These are phyloP conservation scores for Erannis defoliaria DNA, from an alignment of 2,888 invertebrate species.

Conservation along the genomic window DNA sequence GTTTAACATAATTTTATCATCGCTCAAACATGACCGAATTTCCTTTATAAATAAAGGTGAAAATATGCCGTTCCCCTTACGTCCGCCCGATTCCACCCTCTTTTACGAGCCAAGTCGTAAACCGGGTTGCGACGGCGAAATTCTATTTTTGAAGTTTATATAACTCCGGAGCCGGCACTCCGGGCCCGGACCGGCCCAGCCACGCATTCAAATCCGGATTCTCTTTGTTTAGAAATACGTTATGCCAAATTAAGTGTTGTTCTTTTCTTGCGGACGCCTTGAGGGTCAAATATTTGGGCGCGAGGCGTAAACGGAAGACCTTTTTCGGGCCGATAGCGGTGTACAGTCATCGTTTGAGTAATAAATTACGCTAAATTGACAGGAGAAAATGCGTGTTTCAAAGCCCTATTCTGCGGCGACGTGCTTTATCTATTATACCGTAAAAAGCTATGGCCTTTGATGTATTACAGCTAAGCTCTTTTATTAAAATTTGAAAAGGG, in stretches of 20 bases:
- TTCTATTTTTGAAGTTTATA: slow-evolving; percentile 79
- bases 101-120: slow-evolving; percentile 74
- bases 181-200: slow-evolving; percentile 49
- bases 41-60: slow-evolving; percentile 68
- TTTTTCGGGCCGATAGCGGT: slow-evolving; percentile 50
- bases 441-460: slow-evolving; percentile 48
- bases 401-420: slow-evolving; percentile 52
- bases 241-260: slow-evolving; percentile 48
- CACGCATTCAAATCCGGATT: slow-evolving; percentile 64
- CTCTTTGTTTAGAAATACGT: slow-evolving; percentile 60
- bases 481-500: slow-evolving; percentile 29
- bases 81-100: slow-evolving; percentile 57
- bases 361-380: slow-evolving; percentile 67
- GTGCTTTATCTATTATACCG: slow-evolving; percentile 54
- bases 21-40: slow-evolving; percentile 62
- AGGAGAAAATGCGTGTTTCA: slow-evolving; percentile 57
- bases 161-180: slow-evolving; percentile 54
- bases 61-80: slow-evolving; percentile 67
- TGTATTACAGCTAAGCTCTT: slow-evolving; percentile 39
- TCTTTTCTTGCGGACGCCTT: slow-evolving; percentile 40
- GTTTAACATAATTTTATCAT: slow-evolving; percentile 47
- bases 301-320: slow-evolving; percentile 50
- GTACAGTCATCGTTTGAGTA: slow-evolving; percentile 64
- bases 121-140: slow-evolving; percentile 68
- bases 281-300: slow-evolving; percentile 42